These are phyloP conservation scores for Auanema freiburgensis DNA, from an alignment of 2,888 invertebrate genomes.

Conservation along the genomic window DNA sequence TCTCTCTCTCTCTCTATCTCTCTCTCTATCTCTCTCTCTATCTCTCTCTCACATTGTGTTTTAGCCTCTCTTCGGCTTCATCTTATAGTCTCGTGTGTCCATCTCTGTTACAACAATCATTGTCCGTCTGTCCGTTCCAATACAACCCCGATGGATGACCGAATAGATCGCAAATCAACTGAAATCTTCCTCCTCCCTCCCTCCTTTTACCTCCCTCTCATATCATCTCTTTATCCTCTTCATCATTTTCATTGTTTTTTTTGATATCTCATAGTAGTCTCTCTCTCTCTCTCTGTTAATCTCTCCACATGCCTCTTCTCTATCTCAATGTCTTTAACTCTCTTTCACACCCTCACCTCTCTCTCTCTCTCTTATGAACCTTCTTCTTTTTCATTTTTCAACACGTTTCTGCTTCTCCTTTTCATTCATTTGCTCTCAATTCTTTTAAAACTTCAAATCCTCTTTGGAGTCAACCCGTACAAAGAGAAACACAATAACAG, in stretches of 20 bases:
- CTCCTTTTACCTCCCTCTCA: not conserved
- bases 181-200: not conserved
- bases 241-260: not conserved
- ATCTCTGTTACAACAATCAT: too few species aligned
- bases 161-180: too few species aligned
- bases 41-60: not conserved
- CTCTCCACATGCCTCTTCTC: conserved; percentile 3
- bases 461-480: conserved; percentile 8
- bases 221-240: conserved; percentile 9
- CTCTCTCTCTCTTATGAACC: not conserved
- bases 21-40: conserved; percentile 10
- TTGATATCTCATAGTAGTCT: not conserved
- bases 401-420: not conserved
- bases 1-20: conserved; percentile 10
- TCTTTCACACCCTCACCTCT: too few species aligned
- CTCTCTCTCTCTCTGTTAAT: conserved; percentile 7
- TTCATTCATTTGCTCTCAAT: conserved; percentile 2
- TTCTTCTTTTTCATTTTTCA: conserved; percentile 4
- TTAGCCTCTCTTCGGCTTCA: too few species aligned
- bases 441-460: not conserved
- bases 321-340: not conserved
- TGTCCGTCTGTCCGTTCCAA: too few species aligned
- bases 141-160: too few species aligned
- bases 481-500: too few species aligned
- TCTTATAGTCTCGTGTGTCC: too few species aligned